Base-by-base conservation (phyloP, 2,888 invertebrate genomes). In the Priocnemis perturbator region DNA sequence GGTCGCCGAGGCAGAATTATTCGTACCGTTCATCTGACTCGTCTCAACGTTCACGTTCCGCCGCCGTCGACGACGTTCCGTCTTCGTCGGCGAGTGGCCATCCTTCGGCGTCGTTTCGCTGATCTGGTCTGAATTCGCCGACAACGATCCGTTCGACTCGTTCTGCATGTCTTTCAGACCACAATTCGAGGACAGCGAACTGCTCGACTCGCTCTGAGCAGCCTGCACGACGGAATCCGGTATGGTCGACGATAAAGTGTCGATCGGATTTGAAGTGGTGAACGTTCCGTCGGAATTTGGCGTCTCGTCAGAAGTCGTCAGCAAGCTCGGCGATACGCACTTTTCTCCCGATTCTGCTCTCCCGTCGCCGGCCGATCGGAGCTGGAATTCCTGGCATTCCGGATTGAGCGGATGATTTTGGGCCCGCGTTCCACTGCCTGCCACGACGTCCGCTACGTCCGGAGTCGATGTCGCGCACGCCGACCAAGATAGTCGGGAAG, bases 361-460 rank as follows among this genome's bases (percentile, higher is more conserved):
- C 11, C 14, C 37, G 4, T 37, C 68, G 11, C 26, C 21, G 30
- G 60, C 19, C 20, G 71, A 55, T 19, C 71, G 75, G 23, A 79
- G 80, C 45, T 86, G 84, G 62, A 89, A 89, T 73, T 89, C 89
- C 76, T 88, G 83, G 67, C 88, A 88, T 67, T 89, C 87, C 7
- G 89, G 89, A 71, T 89, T 88, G 37, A 88, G 74, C 4, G 84
- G 86, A 64, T 79, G 82, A 73, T 74, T 76, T 48, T 73, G 69
- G 61, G 69, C 73, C 45, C 75, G 64, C 21, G 81, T 69, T 45
- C 76, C 69, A 26, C 56, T 64, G 37, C 7, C 4, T 37, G 37
- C 2, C 11, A 37, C 37, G 1, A 9, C 7, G 37, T 37, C 37
- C 21, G 69, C 65, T 15, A 48, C 64, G 26, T 52, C 9, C n/a